Conservation (phyloP, 2,113 vertebrate genomes). For the Oreotrochilus melanogaster region DNA sequence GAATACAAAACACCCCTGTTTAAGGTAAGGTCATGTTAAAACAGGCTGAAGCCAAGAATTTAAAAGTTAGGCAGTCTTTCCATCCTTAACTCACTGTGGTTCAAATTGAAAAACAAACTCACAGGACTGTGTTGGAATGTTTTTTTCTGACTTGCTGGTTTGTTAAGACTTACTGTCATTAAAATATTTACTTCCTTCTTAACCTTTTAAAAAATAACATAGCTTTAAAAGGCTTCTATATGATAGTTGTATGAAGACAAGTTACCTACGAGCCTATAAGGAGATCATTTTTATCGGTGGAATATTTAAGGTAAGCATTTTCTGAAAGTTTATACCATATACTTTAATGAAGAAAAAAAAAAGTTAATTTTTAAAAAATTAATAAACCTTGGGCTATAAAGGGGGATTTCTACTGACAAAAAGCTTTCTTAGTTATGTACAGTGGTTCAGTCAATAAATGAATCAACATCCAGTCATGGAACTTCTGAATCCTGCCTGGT, state of each 20-base stretch:
- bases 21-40: conserved; percentile 10
- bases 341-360: not conserved
- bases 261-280: not conserved
- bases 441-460: not conserved
- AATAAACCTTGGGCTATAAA: not conserved
- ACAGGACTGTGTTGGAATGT: not conserved
- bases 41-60: conserved; percentile 11
- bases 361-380: not conserved
- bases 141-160: not conserved
- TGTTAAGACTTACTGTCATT: not conserved
- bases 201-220: not conserved
- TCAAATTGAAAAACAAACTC: conserved; percentile 18
- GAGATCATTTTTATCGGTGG: not conserved
- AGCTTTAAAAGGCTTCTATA: not conserved
- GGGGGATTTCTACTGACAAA: not conserved
- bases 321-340: not conserved
- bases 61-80: conserved; percentile 28
- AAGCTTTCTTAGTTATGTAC: not conserved
- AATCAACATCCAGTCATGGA: not conserved
- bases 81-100: conserved; percentile 6
- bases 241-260: not conserved
- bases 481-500: not conserved
- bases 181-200: conserved; percentile 22
- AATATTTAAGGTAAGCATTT: not conserved
- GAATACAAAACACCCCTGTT: conserved; percentile 45